Evolutionary conservation across 1,140 invertebrate species (phyloP).

Genomic region (Zaprionus lachaisei): DNA sequence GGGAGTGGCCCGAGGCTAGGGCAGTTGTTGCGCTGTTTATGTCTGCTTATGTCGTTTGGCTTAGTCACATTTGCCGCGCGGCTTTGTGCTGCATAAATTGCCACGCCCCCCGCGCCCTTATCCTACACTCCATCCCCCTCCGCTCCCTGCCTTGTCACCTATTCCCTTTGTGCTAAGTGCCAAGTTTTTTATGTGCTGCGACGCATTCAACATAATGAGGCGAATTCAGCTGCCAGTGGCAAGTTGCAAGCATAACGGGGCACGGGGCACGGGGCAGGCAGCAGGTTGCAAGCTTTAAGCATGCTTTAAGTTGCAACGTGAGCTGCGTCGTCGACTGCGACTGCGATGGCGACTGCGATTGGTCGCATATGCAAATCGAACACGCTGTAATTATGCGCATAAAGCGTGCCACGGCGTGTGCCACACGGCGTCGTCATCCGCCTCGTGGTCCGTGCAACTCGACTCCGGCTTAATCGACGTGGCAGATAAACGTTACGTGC

Average conservation of each 20-base stretch:
- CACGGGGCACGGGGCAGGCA: not conserved
- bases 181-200: constrained; percentile 63
- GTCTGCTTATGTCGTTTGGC: constrained; percentile 81
- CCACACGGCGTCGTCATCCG: not conserved
- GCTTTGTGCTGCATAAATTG: constrained; percentile 79
- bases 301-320: constrained; percentile 40
- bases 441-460: not conserved
- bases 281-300: constrained; percentile 3
- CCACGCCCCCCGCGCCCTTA: constrained; percentile 25
- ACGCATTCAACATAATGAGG: constrained; percentile 72
- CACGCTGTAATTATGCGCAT: constrained; percentile 72
- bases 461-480: constrained; percentile 47
- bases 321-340: not conserved
- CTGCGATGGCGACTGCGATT: constrained; percentile 35
- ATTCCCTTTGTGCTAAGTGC: constrained; percentile 74
- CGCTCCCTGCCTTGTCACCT: constrained; percentile 33
- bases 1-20: not conserved
- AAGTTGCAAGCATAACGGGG: not conserved
- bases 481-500: constrained; percentile 51
- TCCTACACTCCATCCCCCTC: not conserved
- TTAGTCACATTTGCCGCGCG: constrained; percentile 76
- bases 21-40: constrained; percentile 59
- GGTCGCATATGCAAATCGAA: constrained; percentile 70
- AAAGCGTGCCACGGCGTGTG: constrained; percentile 40
- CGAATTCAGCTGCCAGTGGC: constrained; percentile 51